These are phyloP conservation scores for Dynastes hyllus DNA, from an alignment of 2,888 invertebrate species.

Conservation along the genomic window DNA sequence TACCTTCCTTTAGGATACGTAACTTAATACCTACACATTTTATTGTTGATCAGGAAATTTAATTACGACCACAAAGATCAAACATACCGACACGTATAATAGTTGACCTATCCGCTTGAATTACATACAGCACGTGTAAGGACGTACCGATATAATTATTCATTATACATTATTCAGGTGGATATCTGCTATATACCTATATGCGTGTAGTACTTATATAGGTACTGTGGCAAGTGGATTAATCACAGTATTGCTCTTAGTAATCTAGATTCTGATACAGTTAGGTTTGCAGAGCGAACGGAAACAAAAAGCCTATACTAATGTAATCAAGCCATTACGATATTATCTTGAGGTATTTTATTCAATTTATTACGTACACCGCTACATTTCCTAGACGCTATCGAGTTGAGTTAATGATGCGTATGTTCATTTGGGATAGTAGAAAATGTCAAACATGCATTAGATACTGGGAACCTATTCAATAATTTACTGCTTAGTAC, in stretches of 20 bases:
- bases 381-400: constrained; percentile 25
- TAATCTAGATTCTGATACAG: constrained; percentile 22
- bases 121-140: constrained; percentile 7
- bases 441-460: constrained; percentile 26
- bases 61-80: not conserved
- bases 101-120: not conserved
- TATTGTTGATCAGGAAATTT: not conserved
- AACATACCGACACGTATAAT: not conserved
- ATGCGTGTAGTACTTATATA: not conserved
- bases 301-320: constrained; percentile 28
- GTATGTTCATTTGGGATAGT: constrained; percentile 25
- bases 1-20: too few species aligned
- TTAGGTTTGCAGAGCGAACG: constrained; percentile 3
- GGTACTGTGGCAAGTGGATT: not conserved
- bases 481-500: constrained; percentile 1
- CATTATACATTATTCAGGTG: not conserved
- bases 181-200: not conserved
- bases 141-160: not conserved
- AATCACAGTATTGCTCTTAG: constrained; percentile 16
- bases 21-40: not conserved
- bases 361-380: constrained; percentile 31
- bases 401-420: constrained; percentile 23
- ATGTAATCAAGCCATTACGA: constrained; percentile 34
- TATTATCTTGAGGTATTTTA: constrained; percentile 35
- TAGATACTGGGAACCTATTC: constrained; percentile 8